A percentile compares a stretch with the other conserved stretches of the same genome.
Conservation (phyloP, 2,797 vertebrate genomes). For the Orientallactaga sibirica region DNA sequence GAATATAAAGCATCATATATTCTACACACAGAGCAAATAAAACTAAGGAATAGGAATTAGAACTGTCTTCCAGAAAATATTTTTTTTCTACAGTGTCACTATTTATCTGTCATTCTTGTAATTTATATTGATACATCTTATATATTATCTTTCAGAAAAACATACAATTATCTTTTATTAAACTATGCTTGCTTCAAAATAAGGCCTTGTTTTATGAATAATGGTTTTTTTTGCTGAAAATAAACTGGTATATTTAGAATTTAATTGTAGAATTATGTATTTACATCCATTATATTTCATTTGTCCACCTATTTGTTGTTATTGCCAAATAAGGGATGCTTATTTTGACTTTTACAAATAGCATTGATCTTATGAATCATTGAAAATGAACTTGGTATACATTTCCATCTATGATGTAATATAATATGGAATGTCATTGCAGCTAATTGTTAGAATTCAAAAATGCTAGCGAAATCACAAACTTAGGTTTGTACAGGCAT, state of each 20-base stretch:
- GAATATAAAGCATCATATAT: not conserved
- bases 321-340: not conserved
- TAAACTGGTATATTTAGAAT: conserved; percentile 13
- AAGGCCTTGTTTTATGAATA: not conserved
- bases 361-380: not conserved
- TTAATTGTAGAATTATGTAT: conserved; percentile 32
- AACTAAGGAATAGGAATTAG: not conserved
- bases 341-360: conserved; percentile 11
- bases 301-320: conserved; percentile 14
- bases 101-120: not conserved
- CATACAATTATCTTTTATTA: conserved; percentile 6
- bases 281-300: not conserved
- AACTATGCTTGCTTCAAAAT: not conserved
- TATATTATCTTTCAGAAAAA: conserved; percentile 10
- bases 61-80: not conserved
- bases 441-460: not conserved
- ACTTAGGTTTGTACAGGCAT: not conserved
- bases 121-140: not conserved
- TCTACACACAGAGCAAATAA: conserved; percentile 33
- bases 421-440: not conserved
- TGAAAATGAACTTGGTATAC: not conserved
- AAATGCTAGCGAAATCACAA: conserved; percentile 13
- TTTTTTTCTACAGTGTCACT: not conserved
- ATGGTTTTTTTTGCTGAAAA: conserved; percentile 1
- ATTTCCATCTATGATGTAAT: not conserved